Conservation (phyloP, 2,797 vertebrate species). For the Parambassis ranga region DNA sequence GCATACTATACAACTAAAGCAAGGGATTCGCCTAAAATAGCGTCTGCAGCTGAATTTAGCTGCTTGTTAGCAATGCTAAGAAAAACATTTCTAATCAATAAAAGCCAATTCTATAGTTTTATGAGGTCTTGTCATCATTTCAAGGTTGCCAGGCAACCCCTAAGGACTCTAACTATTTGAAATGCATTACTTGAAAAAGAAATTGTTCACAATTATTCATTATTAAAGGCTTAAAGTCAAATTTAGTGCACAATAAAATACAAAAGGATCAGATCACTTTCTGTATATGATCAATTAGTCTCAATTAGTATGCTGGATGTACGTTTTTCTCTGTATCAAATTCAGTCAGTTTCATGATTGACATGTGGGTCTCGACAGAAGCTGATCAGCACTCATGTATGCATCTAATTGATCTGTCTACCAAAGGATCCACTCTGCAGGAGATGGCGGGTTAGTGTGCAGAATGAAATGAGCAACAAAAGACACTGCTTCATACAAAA, state of each 20-base stretch:
- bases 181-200: not conserved
- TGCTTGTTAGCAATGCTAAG: not conserved
- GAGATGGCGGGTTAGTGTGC: not conserved
- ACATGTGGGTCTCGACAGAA: too few species aligned
- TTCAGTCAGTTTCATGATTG: too few species aligned
- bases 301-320: too few species aligned
- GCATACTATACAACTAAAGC: not conserved
- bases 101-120: too few species aligned
- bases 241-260: too few species aligned
- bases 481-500: slow-evolving; percentile 1
- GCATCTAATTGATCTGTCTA: too few species aligned
- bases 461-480: slow-evolving; percentile 4
- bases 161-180: not conserved
- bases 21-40: not conserved
- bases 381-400: too few species aligned
- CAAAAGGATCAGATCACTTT: too few species aligned
- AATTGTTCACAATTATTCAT: too few species aligned
- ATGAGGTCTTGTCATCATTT: not conserved
- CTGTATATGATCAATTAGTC: too few species aligned
- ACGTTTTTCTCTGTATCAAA: too few species aligned
- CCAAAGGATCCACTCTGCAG: not conserved
- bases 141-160: not conserved
- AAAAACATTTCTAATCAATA: not conserved
- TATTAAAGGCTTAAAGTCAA: too few species aligned
- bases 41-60: not conserved